phyloP scores from a whole-genome alignment of 2,888 invertebrate genomes.

The Sphaeridia pumilis region DNA sequence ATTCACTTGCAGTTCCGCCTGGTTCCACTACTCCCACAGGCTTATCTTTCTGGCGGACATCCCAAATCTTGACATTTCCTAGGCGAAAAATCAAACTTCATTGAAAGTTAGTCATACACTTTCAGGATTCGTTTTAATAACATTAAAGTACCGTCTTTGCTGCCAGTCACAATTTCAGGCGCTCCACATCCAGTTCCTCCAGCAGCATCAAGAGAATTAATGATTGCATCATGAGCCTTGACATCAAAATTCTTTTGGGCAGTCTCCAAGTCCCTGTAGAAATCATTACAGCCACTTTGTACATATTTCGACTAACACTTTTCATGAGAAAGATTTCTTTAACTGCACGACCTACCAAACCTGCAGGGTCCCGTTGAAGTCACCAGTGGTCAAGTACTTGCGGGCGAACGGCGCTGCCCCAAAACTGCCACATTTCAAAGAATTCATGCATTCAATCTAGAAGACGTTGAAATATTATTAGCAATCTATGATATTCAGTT shows the following conservation, averaged over 20 bases:
- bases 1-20: slow-evolving; percentile 51
- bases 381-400: slow-evolving; percentile 76
- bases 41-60: slow-evolving; percentile 72
- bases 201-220: slow-evolving; percentile 83
- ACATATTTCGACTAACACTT: too few species aligned
- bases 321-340: not conserved
- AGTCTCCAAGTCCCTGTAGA: slow-evolving; percentile 63
- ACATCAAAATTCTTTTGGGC: slow-evolving; percentile 63
- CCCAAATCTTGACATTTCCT: slow-evolving; percentile 90
- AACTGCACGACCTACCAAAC: slow-evolving; percentile 52
- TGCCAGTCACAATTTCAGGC: slow-evolving; percentile 88
- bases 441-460: slow-evolving; percentile 61
- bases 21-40: slow-evolving; percentile 86
- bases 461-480: not conserved
- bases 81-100: not conserved
- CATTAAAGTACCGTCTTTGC: slow-evolving; percentile 64
- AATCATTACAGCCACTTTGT: not conserved
- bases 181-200: slow-evolving; percentile 82
- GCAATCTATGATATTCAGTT: not conserved
- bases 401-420: slow-evolving; percentile 71
- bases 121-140: not conserved
- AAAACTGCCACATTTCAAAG: slow-evolving; percentile 88
- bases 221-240: slow-evolving; percentile 68
- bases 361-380: slow-evolving; percentile 72
- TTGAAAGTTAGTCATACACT: not conserved